Percentiles rank a stretch among this genome's conserved stretches.
Evolutionary conservation across 2,888 invertebrate species (phyloP).

Genomic region (Heliconius erato): DNA sequence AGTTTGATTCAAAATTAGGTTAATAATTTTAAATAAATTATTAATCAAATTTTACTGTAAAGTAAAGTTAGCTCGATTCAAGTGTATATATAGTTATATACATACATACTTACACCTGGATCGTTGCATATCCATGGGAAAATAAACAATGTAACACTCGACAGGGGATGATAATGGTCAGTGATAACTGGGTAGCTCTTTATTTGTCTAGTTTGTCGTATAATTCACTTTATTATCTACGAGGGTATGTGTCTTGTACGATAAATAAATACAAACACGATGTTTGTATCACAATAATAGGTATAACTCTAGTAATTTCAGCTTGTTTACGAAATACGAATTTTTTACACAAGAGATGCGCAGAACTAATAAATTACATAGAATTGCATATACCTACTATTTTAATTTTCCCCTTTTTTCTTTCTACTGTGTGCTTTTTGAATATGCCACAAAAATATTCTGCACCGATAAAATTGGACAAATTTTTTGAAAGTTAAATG

Average conservation of each 20-base stretch:
- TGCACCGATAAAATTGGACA: background rate
- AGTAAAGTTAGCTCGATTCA: background rate
- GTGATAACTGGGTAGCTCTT: constrained; percentile 16
- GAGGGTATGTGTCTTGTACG: background rate
- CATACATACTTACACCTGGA: constrained; percentile 6
- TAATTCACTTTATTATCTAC: constrained; percentile 2
- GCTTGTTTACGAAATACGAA: background rate
- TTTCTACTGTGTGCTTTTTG: background rate
- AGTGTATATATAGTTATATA: background rate
- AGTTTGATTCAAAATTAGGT: too few relatives aligned
- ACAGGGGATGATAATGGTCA: constrained; percentile 27
- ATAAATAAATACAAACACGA: background rate
- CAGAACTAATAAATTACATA: background rate
- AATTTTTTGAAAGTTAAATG: background rate
- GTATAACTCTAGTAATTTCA: background rate
- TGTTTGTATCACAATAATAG: background rate
- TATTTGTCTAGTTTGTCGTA: constrained; percentile 37
- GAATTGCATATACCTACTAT: background rate
- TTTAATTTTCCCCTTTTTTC: too few relatives aligned
- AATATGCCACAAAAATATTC: background rate
- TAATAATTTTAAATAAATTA: too few relatives aligned
- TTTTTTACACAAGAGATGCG: background rate
- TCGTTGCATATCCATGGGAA: constrained; percentile 16
- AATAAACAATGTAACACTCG: constrained; percentile 22
- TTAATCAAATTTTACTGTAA: too few relatives aligned